Conservation (phyloP, 2,888 invertebrate genomes). For the Spisula subtruncata region DNA sequence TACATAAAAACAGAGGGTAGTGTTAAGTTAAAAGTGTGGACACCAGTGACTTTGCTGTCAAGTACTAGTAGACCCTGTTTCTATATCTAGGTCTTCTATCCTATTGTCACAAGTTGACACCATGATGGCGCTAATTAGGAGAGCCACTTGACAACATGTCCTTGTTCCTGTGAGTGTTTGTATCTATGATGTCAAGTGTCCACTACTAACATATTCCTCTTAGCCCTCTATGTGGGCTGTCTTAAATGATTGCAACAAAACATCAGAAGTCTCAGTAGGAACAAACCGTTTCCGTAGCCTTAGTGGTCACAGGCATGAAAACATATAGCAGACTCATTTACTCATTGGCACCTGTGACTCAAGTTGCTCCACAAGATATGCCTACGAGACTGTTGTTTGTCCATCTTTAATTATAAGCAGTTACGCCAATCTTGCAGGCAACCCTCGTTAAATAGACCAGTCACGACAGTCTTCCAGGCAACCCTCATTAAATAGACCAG, state of each 20-base stretch:
- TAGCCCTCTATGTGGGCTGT: not conserved
- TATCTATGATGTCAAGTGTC: conserved; percentile 17
- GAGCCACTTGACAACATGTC: not conserved
- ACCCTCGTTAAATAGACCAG: no score
- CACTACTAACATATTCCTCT: not conserved
- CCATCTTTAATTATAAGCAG: no score
- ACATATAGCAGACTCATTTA: not conserved
- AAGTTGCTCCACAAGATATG: no score
- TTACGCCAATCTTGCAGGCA: no score
- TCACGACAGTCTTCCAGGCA: no score
- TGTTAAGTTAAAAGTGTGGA: not conserved
- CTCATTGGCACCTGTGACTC: not conserved
- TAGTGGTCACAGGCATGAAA: not conserved
- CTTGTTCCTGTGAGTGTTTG: not conserved
- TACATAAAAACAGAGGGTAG: not conserved
- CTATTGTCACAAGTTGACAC: not conserved
- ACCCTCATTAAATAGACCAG: no score
- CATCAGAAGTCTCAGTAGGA: not conserved
- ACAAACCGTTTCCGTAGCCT: not conserved
- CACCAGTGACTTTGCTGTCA: not conserved
- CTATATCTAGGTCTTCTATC: not conserved
- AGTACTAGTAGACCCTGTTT: not conserved
- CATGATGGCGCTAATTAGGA: not conserved
- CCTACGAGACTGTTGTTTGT: no score
- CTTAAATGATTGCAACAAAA: not conserved